Evolutionary conservation across 2,113 vertebrate genomes (phyloP), one percentile per base, ranked within the genome.

Genomic region (Heterotilapia buettikoferi): DNA sequence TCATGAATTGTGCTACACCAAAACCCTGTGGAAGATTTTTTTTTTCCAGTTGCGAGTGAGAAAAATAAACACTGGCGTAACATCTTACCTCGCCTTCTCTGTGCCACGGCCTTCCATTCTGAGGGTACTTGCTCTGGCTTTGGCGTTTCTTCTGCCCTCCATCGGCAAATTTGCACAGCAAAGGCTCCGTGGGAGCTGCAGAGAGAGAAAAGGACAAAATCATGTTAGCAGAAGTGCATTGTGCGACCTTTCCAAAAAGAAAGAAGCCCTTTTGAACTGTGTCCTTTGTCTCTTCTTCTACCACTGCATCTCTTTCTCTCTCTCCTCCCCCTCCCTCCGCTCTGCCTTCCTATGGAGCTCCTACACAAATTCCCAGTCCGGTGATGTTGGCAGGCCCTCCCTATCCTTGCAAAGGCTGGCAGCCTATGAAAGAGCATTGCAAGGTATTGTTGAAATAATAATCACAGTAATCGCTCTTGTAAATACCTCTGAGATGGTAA

Each of bases 121-220:
- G 98, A 86, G 98, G 98, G 89, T 99, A 99, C 97, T 99, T 99
- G 96, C 98, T 98, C 97, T 99, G 98, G 96, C 98, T 98, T 96
- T 99, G 98, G 76, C 98, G 94, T 96, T 99, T 99, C 97, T 99
- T 99, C 96, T 99, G 98, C 92, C 98, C 98, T 96, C 98, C 98
- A 86, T 99, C 98, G 61, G 98, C 98, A 93, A 99, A 99, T 97
- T 99, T 99, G 96, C 98, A 99, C 97, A 99, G 98, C 97, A 99
- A 97, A 96, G 98, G 98, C 96, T 99, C 98, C 88, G 96, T 97
- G 95, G 98, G 98, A 93, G 98, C 98, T 99, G 97, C 66, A 93
- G 96, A 96, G 96, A 97, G 90, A 33, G 76, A 87, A 57, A 29
- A 91, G 66, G 76, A 92, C 79, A 92, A 83, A 85, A 82, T 50